Conservation (phyloP, 2,797 vertebrate genomes). For the Harpagifer antarcticus region DNA sequence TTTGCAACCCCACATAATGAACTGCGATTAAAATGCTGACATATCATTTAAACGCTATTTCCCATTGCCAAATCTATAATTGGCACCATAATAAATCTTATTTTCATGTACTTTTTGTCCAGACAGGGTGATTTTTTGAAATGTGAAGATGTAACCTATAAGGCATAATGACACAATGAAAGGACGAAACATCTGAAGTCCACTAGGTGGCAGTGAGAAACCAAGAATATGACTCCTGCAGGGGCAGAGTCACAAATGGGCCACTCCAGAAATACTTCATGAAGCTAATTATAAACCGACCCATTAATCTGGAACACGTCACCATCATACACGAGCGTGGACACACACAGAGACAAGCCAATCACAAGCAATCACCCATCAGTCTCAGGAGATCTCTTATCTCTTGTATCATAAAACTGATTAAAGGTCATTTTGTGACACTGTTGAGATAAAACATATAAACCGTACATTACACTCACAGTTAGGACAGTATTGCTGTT, state of each 20-base stretch:
- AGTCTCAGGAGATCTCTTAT: slow-evolving; percentile 8
- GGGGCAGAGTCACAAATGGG: slow-evolving; percentile 58
- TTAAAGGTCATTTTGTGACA: slow-evolving; percentile 27
- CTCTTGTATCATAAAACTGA: slow-evolving; percentile 17
- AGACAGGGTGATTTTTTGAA: slow-evolving; percentile 7
- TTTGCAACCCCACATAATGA: neutral
- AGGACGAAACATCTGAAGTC: slow-evolving; percentile 26
- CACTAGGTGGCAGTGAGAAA: slow-evolving; percentile 84
- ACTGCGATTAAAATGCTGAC: neutral
- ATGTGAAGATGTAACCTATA: slow-evolving; percentile 46
- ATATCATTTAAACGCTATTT: neutral
- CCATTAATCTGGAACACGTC: slow-evolving; percentile 64
- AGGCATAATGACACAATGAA: slow-evolving; percentile 31
- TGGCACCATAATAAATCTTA: slow-evolving; percentile 1
- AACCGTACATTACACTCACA: neutral
- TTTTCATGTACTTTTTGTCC: slow-evolving; percentile 28
- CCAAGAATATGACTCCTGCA: slow-evolving; percentile 68
- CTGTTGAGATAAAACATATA: slow-evolving; percentile 14
- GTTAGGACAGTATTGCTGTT: neutral
- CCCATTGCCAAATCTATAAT: neutral
- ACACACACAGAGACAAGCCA: slow-evolving; percentile 18
- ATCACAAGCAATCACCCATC: slow-evolving; percentile 25
- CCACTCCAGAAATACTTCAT: slow-evolving; percentile 68
- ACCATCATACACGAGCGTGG: slow-evolving; percentile 32
- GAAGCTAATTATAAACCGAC: slow-evolving; percentile 70